phyloP scores from a whole-genome alignment of 1,140 invertebrate genomes.

The Lepidurus arcticus region DNA sequence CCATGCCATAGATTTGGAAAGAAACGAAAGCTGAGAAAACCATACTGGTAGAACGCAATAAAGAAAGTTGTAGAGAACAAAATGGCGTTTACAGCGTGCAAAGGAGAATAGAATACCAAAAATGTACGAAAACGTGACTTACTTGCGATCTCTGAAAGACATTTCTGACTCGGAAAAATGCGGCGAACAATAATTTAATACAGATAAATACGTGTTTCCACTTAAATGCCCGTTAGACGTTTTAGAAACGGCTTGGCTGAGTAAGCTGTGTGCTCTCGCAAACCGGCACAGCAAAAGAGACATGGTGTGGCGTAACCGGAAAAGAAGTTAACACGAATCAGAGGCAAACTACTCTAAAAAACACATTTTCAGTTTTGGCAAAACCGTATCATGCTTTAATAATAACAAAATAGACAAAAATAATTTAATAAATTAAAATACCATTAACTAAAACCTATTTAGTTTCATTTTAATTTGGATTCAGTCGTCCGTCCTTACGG shows the following conservation, averaged over 20 bases:
- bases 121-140: neutral
- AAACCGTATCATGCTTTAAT: neutral
- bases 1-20: no score
- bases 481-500: no score
- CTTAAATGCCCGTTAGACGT: neutral
- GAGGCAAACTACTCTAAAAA: neutral
- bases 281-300: conserved; percentile 7
- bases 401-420: neutral
- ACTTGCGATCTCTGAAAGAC: conserved; percentile 12
- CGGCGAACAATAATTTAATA: conserved; percentile 1
- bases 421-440: neutral
- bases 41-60: neutral
- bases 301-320: neutral
- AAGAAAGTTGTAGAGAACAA: neutral
- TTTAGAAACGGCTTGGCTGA: conserved; percentile 13
- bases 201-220: neutral
- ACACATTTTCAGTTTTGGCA: neutral
- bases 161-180: neutral
- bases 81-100: neutral
- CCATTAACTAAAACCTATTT: no score
- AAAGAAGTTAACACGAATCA: neutral
- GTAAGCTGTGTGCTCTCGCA: neutral
- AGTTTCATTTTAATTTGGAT: no score
- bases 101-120: neutral
- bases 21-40: no score